Conservation (phyloP, 2,113 vertebrate species). For the Tor tambroides region DNA sequence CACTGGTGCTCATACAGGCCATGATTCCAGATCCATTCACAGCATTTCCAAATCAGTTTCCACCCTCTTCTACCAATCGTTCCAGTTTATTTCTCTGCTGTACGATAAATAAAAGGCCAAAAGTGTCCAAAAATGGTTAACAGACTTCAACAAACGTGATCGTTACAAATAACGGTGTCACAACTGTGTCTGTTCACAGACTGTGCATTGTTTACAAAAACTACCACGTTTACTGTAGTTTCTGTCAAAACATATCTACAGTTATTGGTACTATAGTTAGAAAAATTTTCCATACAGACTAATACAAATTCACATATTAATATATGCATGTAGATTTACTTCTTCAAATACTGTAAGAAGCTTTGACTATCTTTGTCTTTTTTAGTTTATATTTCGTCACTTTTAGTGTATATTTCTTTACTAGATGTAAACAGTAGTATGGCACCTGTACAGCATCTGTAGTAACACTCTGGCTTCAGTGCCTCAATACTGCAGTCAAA, state of each 20-base stretch:
- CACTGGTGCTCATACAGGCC: not conserved
- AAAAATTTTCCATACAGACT: not conserved
- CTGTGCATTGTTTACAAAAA: not conserved
- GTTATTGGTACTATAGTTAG: not conserved
- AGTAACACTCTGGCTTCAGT: constrained; percentile 71
- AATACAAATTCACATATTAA: not conserved
- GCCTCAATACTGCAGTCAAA: constrained; percentile 74
- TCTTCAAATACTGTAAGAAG: not conserved
- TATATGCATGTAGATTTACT: not conserved
- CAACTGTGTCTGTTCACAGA: not conserved
- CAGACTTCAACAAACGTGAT: not conserved
- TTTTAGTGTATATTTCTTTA: not conserved
- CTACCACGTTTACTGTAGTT: not conserved
- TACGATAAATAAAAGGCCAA: not conserved
- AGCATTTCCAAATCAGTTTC: not conserved
- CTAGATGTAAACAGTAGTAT: constrained; percentile 46
- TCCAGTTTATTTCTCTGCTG: not conserved
- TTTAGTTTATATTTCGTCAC: not conserved
- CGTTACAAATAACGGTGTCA: too few relatives aligned
- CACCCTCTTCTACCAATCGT: not conserved
- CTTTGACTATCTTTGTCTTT: not conserved
- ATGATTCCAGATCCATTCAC: not conserved
- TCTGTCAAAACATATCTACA: not conserved
- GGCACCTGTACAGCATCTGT: constrained; percentile 44
- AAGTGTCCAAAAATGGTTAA: not conserved